phyloP scores from a whole-genome alignment of 2,113 vertebrate species.

The Toxostoma redivivum region DNA sequence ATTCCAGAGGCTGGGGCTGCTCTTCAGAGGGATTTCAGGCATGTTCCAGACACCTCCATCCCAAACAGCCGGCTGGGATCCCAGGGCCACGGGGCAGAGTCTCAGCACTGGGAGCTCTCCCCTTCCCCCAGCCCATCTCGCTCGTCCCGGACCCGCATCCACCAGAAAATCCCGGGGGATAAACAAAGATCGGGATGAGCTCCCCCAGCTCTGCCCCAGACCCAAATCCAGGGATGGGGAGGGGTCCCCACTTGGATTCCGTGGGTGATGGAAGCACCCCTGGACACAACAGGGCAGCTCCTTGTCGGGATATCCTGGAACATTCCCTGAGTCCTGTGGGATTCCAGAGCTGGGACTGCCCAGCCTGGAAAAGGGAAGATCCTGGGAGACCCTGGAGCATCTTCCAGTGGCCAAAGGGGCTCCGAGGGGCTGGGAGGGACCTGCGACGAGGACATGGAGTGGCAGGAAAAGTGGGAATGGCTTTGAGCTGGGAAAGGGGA shows the following conservation, averaged over 20 bases:
- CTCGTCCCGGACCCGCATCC: no score
- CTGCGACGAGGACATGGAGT: fast-evolving
- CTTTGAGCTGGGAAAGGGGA: neutral
- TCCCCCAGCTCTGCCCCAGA: fast-evolving
- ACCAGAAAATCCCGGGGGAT: fast-evolving
- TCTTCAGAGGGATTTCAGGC: neutral
- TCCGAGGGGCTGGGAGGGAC: neutral
- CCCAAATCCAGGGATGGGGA: neutral
- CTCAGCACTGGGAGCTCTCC: fast-evolving
- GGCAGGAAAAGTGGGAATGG: neutral
- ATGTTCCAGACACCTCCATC: neutral
- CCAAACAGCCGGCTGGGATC: fast-evolving
- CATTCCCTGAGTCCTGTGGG: neutral
- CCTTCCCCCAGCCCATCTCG: neutral
- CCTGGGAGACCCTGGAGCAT: neutral
- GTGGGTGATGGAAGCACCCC: neutral
- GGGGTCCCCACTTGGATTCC: fast-evolving
- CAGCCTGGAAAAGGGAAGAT: neutral
- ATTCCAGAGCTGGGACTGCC: neutral
- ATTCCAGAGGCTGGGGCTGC: neutral
- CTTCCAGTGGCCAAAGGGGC: neutral
- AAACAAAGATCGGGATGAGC: neutral
- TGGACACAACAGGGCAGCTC: neutral
- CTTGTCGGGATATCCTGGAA: neutral
- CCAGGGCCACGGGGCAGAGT: fast-evolving